A percentile compares a stretch with the other conserved stretches of the same genome.
Conservation (phyloP, 2,888 invertebrate genomes). For the Lasioglossum morio region DNA sequence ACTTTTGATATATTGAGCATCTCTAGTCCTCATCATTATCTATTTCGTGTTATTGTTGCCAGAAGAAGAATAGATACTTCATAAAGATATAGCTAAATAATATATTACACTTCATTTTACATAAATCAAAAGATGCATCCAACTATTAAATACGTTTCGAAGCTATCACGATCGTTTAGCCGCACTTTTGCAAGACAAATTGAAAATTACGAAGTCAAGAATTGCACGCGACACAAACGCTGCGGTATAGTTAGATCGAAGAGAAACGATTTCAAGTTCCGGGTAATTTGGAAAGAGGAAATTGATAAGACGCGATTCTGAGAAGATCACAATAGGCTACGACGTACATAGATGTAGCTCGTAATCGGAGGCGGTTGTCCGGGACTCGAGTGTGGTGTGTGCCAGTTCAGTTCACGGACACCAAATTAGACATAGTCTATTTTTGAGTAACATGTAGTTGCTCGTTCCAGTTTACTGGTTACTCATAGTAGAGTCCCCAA, state of each 20-base stretch:
- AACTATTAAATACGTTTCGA: background rate
- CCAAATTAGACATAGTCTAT: constrained; percentile 84
- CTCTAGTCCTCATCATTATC: background rate
- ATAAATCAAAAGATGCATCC: background rate
- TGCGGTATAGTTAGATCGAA: background rate
- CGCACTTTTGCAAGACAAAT: background rate
- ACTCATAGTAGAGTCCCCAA: constrained; percentile 64
- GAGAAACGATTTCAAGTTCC: background rate
- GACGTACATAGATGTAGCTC: constrained; percentile 44
- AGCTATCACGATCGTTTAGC: background rate
- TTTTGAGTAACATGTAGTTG: constrained; percentile 78
- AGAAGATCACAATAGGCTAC: constrained; percentile 35
- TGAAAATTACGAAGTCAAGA: background rate
- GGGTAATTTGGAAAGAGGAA: background rate
- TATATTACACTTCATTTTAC: background rate
- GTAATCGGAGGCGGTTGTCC: constrained; percentile 62
- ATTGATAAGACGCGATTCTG: constrained; percentile 26
- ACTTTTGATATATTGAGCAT: background rate
- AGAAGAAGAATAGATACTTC: background rate
- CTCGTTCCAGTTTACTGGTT: constrained; percentile 80
- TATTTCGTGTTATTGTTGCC: background rate
- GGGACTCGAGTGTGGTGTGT: constrained; percentile 72
- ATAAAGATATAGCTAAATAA: background rate
- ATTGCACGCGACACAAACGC: background rate
- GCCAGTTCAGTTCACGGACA: constrained; percentile 82